Evolutionary conservation across 2,797 vertebrate genomes (phyloP).

Genomic region (Semaprochilodus insignis): DNA sequence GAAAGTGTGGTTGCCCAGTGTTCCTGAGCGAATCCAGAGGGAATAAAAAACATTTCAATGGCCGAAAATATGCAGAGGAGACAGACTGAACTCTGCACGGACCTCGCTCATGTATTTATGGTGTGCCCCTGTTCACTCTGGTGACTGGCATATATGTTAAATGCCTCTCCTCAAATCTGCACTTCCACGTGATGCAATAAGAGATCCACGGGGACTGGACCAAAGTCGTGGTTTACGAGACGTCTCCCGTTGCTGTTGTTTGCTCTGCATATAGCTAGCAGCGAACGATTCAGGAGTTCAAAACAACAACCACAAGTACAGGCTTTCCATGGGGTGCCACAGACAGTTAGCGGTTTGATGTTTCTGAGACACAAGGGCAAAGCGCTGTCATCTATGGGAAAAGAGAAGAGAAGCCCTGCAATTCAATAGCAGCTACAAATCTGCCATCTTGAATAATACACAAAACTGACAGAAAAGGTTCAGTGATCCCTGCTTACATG

Average conservation of each 20-base stretch:
- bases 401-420: slow-evolving; percentile 68
- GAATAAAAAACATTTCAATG: slow-evolving; percentile 13
- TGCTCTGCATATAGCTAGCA: slow-evolving; percentile 79
- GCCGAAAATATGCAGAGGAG: slow-evolving; percentile 33
- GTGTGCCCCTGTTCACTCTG: not conserved
- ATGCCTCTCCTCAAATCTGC: slow-evolving; percentile 32
- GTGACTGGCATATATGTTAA: slow-evolving; percentile 27
- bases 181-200: slow-evolving; percentile 41
- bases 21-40: slow-evolving; percentile 38
- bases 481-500: slow-evolving; percentile 27
- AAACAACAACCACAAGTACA: slow-evolving; percentile 78
- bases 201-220: slow-evolving; percentile 19
- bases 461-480: slow-evolving; percentile 32
- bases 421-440: slow-evolving; percentile 57
- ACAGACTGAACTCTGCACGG: slow-evolving; percentile 13
- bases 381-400: slow-evolving; percentile 73
- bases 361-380: slow-evolving; percentile 74
- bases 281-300: slow-evolving; percentile 76
- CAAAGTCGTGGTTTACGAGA: slow-evolving; percentile 33
- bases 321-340: slow-evolving; percentile 77
- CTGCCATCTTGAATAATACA: slow-evolving; percentile 39
- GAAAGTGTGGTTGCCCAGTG: slow-evolving; percentile 67
- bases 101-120: not conserved
- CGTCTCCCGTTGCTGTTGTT: slow-evolving; percentile 64
- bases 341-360: slow-evolving; percentile 79